Evolutionary conservation across 30 jellyfish, hydroid and myxozoan species (phyloP).

Genomic region (Aurelia aurita): DNA sequence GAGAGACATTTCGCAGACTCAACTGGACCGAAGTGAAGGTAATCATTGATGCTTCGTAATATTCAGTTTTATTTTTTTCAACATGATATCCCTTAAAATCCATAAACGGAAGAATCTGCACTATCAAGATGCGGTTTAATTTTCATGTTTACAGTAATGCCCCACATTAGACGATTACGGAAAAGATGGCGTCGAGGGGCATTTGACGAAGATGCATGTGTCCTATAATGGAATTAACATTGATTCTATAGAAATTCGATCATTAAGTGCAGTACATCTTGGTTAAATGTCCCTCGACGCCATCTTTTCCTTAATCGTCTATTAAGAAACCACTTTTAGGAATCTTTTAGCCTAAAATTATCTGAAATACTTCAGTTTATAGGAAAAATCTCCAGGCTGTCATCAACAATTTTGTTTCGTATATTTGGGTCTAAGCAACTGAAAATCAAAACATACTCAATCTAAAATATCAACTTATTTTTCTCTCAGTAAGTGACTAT

Average conservation of each 20-base stretch:
- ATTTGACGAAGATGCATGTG: too few species aligned
- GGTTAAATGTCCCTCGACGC: too few species aligned
- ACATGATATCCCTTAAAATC: too few species aligned
- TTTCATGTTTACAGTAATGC: too few species aligned
- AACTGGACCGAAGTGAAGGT: conserved; percentile 87
- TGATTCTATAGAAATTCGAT: too few species aligned
- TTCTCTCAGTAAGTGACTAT: neutral
- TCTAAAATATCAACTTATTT: neutral
- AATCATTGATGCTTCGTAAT: neutral
- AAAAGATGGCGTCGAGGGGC: too few species aligned
- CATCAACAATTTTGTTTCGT: neutral
- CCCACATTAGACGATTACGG: too few species aligned
- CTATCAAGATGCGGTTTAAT: too few species aligned
- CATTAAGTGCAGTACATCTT: too few species aligned
- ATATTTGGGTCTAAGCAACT: neutral
- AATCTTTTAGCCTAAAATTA: neutral
- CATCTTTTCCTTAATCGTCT: too few species aligned
- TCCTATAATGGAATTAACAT: too few species aligned
- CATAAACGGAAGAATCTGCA: too few species aligned
- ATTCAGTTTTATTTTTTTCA: neutral
- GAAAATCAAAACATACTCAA: neutral
- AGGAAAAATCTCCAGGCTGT: neutral
- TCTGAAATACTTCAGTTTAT: conserved; percentile 7
- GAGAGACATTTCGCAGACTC: conserved; percentile 72
- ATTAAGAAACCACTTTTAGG: neutral